Evolutionary conservation across 2,888 invertebrate species (phyloP).

Genomic region (Dioctria rufipes): DNA sequence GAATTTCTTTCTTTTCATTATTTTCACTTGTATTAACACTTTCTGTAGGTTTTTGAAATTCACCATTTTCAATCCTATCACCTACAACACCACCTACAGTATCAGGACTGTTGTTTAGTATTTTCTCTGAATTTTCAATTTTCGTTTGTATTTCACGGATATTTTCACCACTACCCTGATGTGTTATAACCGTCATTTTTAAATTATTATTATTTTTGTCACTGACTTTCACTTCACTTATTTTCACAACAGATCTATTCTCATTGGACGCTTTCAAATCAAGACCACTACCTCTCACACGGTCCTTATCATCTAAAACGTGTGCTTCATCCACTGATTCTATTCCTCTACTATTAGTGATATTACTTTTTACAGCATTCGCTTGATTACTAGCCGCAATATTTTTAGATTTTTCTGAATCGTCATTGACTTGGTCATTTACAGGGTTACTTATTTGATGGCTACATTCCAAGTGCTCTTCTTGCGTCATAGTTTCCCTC

Average conservation of each 20-base stretch:
- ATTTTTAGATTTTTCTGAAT: constrained; percentile 56
- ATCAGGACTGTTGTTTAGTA: neutral
- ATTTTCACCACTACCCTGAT: constrained; percentile 60
- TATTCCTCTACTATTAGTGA: neutral
- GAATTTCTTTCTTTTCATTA: neutral
- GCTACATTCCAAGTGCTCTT: constrained; percentile 56
- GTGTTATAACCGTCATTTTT: constrained; percentile 61
- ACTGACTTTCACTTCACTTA: neutral
- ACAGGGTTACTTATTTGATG: constrained; percentile 56
- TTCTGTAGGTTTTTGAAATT: neutral
- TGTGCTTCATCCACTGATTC: neutral
- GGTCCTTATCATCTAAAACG: neutral
- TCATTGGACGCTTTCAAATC: neutral
- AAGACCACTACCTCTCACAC: neutral
- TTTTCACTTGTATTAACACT: neutral
- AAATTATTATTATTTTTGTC: constrained; percentile 12
- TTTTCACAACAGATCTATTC: neutral
- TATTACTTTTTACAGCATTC: constrained; percentile 1
- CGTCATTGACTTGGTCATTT: constrained; percentile 55
- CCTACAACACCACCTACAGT: constrained; percentile 20
- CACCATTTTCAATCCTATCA: neutral
- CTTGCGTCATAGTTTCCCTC: constrained; percentile 56
- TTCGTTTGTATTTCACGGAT: constrained; percentile 57
- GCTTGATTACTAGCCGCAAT: constrained; percentile 27
- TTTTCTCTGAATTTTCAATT: constrained; percentile 40